Evolutionary conservation across 2,888 invertebrate species (phyloP), one percentile per base, ranked within the genome.

Genomic region (Alviniconcha strummeri): DNA sequence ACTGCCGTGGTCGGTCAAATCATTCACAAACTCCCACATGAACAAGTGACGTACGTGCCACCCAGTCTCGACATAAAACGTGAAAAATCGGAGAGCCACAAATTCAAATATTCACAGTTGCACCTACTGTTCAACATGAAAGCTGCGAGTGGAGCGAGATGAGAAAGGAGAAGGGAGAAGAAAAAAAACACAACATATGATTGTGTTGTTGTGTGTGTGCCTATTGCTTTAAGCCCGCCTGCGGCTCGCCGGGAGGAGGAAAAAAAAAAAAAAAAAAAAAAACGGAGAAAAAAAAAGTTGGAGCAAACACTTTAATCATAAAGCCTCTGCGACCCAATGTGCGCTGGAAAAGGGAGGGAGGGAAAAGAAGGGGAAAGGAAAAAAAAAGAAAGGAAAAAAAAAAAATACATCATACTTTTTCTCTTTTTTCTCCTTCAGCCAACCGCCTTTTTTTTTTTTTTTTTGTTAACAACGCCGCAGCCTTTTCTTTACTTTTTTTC

Each of bases 251-350:
- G 56, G 17, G n/a, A 60, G 60, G 5, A 9, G 52, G n/a, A 13
- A 19, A 52, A 9, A 64, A 56, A 55, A n/a, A 55, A 80, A 69
- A 55, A n/a, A 17, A 69, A 55, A 80, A 52, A 55, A 52, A n/a
- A 55, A n/a, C 54, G 36, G 52, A 11, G 52, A 74, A 60, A 74
- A 81, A 77, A 77, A 77, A 77, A 56, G 55, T 55, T 56, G n/a
- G 64, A 81, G 81, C 75, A 81, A 81, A 81, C 81, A 74, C 81
- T 81, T 74, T 57, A 81, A 74, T 81, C 81, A 81, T 81, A 81
- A 81, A 81, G 64, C 75, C 81, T 75, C 54, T 64, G 72, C 72
- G 74, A 81, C 72, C 74, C 75, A 75, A 64, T 57, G 72, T 67
- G 69, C 5, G 57, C 56, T 36, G 71, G 19, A 67, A 72, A 54